These are phyloP conservation scores for Cheilosia scutellata DNA, from an alignment of 2,888 invertebrate species.

Conservation along the genomic window DNA sequence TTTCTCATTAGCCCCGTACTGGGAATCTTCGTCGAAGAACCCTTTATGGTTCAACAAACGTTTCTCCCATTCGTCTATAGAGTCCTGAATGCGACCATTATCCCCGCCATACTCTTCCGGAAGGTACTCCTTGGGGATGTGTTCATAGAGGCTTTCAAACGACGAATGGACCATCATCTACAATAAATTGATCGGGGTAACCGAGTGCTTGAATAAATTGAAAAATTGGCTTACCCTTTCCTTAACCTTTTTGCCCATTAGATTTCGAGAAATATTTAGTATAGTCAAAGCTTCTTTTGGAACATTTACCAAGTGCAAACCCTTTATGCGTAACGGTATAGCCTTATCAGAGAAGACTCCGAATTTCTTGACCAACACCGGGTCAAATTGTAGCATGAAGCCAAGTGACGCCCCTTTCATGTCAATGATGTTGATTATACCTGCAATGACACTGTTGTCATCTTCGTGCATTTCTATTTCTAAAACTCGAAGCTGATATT, in stretches of 20 bases:
- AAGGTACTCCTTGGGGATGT: conserved; percentile 86
- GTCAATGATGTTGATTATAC: conserved; percentile 85
- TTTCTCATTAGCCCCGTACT: conserved; percentile 80
- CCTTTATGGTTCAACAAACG: conserved; percentile 75
- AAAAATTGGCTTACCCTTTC: conserved; percentile 84
- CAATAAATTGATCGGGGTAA: background rate
- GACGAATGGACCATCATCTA: conserved; percentile 85
- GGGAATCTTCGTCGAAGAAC: conserved; percentile 78
- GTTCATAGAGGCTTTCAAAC: conserved; percentile 79
- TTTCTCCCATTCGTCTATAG: conserved; percentile 77
- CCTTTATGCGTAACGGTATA: conserved; percentile 86
- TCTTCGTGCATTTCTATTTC: conserved; percentile 86
- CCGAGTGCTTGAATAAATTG: background rate
- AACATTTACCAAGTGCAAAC: conserved; percentile 85
- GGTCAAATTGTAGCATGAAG: conserved; percentile 85
- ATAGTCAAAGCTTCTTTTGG: conserved; percentile 85
- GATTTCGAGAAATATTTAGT: conserved; percentile 85
- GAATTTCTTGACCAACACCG: conserved; percentile 85
- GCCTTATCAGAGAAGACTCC: conserved; percentile 85
- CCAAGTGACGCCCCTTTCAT: conserved; percentile 84
- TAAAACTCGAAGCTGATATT: conserved; percentile 85
- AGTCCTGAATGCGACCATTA: conserved; percentile 84
- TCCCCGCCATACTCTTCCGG: conserved; percentile 89
- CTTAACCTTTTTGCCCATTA: conserved; percentile 86
- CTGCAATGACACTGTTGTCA: conserved; percentile 85